Evolutionary conservation across 2,888 invertebrate genomes (phyloP).

Genomic region (Parelbella ahira): DNA sequence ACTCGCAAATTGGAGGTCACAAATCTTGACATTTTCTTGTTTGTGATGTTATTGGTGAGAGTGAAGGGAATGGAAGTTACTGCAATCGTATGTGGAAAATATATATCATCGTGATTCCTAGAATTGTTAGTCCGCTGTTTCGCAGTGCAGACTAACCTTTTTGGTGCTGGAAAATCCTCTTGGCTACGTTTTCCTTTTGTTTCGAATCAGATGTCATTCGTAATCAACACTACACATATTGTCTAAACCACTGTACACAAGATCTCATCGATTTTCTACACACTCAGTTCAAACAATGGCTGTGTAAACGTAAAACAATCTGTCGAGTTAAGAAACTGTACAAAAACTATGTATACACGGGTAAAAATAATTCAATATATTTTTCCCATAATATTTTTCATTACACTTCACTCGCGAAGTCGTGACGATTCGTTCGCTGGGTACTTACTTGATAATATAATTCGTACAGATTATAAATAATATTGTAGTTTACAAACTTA

Average conservation of each 20-base stretch:
- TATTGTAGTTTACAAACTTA: constrained; percentile 24
- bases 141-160: constrained; percentile 44
- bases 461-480: constrained; percentile 9
- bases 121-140: background rate
- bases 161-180: constrained; percentile 28
- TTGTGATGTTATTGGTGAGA: constrained; percentile 41
- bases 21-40: constrained; percentile 69
- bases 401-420: constrained; percentile 30
- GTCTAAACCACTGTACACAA: constrained; percentile 51
- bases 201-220: constrained; percentile 70
- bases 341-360: constrained; percentile 33
- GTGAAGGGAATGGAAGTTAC: constrained; percentile 57
- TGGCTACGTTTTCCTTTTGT: constrained; percentile 65
- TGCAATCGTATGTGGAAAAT: constrained; percentile 9
- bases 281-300: constrained; percentile 43
- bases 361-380: constrained; percentile 38
- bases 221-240: constrained; percentile 75
- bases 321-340: constrained; percentile 41
- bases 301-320: constrained; percentile 39
- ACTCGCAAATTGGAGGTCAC: constrained; percentile 61
- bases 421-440: constrained; percentile 32
- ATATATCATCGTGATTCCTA: too few species aligned
- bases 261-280: constrained; percentile 53
- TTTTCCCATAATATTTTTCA: constrained; percentile 42
- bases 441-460: constrained; percentile 23